Evolutionary conservation across 2,888 invertebrate genomes (phyloP), one percentile per base, ranked within the genome.

Genomic region (Oligia strigilis): DNA sequence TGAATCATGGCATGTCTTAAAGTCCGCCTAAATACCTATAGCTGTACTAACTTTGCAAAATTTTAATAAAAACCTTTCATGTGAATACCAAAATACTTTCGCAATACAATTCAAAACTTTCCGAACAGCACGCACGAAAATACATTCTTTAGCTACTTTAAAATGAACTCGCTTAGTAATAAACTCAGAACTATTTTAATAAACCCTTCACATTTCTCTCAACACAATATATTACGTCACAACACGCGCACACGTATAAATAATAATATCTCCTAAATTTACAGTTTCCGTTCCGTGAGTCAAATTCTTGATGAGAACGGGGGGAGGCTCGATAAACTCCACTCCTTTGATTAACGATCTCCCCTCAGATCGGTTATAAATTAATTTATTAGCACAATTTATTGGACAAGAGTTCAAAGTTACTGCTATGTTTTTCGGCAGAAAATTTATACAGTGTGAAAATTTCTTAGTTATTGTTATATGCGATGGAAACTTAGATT

Each of bases 321-420:
- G 73, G 75, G 64, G 62, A 69, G 77, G 80, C 75, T 73, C 72
- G 88, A 88, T 89, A 85, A 81, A 84, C 80, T 78, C 80, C 64
- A 72, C 79, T 82, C 70, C 75, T 72, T 87, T 89, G 87, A 90
- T 90, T 86, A 89, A 90, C 88, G 89, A 83, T 83, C 83, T 79
- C 29, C 83, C 82, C 75, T 82, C 78, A 80, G 82, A 90, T 83
- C 82, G 86, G 90, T 86, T 88, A 88, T 86, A 89, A 90, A 90
- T 90, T 90, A 90, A 89, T 90, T 88, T 90, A 87, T 88, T 84
- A 84, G 78, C 81, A 80, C 83, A 87, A 90, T 87, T 90, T 90
- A 90, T 88, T 82, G 78, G 78, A 76, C 75, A 72, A 83, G 64
- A 88, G 77, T 83, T 83, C 64, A 58, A 85, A 89, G 82, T 84